A percentile compares a stretch with the other conserved stretches of the same genome.
phyloP scores from a whole-genome alignment of 2,797 vertebrate genomes.

The Bovichtus diacanthus region DNA sequence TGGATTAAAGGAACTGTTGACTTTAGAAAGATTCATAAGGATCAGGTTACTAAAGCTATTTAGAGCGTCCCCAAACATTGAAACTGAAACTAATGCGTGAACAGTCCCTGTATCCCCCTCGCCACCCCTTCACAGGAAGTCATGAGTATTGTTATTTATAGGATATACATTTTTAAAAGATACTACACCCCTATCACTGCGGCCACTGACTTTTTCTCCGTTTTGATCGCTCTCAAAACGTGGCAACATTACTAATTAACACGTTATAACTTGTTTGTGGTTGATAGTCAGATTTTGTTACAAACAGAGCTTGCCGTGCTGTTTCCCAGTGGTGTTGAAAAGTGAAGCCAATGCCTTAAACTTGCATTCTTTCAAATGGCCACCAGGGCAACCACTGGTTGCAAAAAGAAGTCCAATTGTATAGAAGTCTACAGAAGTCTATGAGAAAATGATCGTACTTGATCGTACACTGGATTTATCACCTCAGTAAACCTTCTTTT shows the following conservation, averaged over 20 bases:
- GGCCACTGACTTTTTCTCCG: background rate
- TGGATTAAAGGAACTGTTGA: constrained; percentile 28
- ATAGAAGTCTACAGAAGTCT: too few relatives aligned
- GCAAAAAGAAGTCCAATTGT: too few relatives aligned
- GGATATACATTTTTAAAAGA: constrained; percentile 30
- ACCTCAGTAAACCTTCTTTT: too few relatives aligned
- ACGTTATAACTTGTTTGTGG: background rate
- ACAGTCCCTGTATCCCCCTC: background rate
- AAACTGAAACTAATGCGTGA: constrained; percentile 49
- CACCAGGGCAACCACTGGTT: too few relatives aligned
- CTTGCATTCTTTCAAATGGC: too few relatives aligned
- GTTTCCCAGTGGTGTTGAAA: background rate
- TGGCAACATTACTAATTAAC: background rate
- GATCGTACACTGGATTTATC: too few relatives aligned
- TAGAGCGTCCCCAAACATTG: constrained; percentile 51
- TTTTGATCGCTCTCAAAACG: background rate
- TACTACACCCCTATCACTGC: background rate
- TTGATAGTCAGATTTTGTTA: background rate
- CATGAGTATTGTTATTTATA: constrained; percentile 27
- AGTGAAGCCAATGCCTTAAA: too few relatives aligned
- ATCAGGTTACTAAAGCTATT: constrained; percentile 40
- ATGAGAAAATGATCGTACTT: too few relatives aligned
- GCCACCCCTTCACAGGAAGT: background rate
- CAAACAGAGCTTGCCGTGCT: background rate
- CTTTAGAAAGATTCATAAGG: background rate